Evolutionary conservation across 2,113 vertebrate species (phyloP), one percentile per base, ranked within the genome.

Genomic region (Odobenus rosmarus): DNA sequence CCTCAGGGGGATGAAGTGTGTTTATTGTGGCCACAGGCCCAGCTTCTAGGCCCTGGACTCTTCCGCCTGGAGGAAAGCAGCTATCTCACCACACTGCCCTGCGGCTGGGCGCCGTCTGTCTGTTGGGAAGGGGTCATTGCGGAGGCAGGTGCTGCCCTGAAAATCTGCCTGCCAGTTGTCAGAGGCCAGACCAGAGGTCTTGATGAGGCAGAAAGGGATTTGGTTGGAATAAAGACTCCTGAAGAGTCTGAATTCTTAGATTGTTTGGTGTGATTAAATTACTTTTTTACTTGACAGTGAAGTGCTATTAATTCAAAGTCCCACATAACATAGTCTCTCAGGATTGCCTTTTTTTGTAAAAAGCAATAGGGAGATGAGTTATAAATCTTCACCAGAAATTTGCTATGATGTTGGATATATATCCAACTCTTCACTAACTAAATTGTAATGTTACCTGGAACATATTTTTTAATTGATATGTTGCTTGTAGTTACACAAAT

Each of bases 251-350:
- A 69, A 36, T 81, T 93, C 74, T 93, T 83, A 71, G 18, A 31
- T 39, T 31, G 11, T 61, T 86, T 84, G 51, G 42, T 67, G 69
- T 92, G 67, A 93, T 88, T 80, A 61, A 89, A 61, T 83, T 92
- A 51, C 46, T 92, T 88, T 62, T 62, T 88, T 92, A 67, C 80
- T 94, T 83, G 46, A 88, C 24, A 39, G 28, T 88, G 49, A 90
- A 53, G n/a, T 96, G 39, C n/a, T 94, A 31, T 57, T 79, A 74
- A 92, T 79, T 95, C 36, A 64, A 96, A 98, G 69, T 80, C 16
- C 42, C 24, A 26, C 28, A 93, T 39, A n/a, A 92, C 92, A 92
- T 23, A 24, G 61, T 79, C 51, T 87, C 28, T 87, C 71, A 36
- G 39, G 64, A 72, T 95, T 91, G 46, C 62, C 77, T 67, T 94